Conservation (phyloP, 2,888 invertebrate genomes). For the Spodoptera littoralis region DNA sequence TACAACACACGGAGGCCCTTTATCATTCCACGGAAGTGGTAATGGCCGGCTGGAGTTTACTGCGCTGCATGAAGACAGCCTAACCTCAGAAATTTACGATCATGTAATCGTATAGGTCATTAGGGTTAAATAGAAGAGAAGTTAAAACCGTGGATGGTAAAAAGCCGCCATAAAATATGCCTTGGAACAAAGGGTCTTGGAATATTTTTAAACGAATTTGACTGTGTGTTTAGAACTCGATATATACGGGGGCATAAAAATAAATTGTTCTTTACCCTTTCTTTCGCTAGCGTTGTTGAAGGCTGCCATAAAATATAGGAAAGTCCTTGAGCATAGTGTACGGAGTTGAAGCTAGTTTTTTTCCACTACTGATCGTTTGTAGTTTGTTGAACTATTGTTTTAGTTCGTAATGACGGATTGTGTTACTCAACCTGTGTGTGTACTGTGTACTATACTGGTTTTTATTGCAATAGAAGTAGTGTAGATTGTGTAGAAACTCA, state of each 20-base stretch:
- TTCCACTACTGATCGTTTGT: constrained; percentile 40
- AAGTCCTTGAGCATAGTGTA: constrained; percentile 50
- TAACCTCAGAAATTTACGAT: constrained; percentile 28
- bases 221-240: constrained; percentile 44
- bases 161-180: no score
- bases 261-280: constrained; percentile 52
- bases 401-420: constrained; percentile 14
- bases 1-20: constrained; percentile 28
- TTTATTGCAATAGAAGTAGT: no score
- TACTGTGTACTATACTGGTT: not conserved
- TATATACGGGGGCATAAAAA: constrained; percentile 50
- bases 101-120: constrained; percentile 20
- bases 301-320: constrained; percentile 46
- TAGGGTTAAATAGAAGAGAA: constrained; percentile 1
- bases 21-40: constrained; percentile 48
- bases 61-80: constrained; percentile 27
- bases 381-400: constrained; percentile 36
- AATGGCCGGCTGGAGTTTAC: constrained; percentile 35
- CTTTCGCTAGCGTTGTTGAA: constrained; percentile 35
- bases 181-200: constrained; percentile 20
- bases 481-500: no score
- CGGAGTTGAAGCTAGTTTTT: constrained; percentile 46
- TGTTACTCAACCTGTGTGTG: not conserved
- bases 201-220: constrained; percentile 34
- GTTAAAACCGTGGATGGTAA: not conserved